Conservation (phyloP, 2,888 invertebrate genomes). For the Helicoverpa assulta region DNA sequence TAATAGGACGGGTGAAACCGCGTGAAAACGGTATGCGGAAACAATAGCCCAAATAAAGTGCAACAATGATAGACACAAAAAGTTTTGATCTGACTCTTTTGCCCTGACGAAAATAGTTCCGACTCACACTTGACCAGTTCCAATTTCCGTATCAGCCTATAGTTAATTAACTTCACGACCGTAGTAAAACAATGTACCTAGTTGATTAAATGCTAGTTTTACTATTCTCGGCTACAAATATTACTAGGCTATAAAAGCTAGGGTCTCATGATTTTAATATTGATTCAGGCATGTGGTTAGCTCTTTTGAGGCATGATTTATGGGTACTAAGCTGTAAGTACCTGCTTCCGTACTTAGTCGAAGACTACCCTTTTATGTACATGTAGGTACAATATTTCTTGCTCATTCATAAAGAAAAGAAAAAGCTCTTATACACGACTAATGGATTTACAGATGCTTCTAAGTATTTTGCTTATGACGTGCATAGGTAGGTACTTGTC, state of each 20-base stretch:
- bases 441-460: too few species aligned
- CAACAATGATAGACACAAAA: neutral
- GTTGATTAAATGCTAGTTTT: constrained; percentile 50
- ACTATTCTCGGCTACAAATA: constrained; percentile 24
- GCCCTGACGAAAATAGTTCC: constrained; percentile 2
- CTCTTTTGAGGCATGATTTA: constrained; percentile 44
- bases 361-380: neutral
- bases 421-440: too few species aligned
- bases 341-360: constrained; percentile 21
- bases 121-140: neutral
- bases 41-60: too few species aligned
- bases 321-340: constrained; percentile 14
- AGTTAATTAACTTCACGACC: constrained; percentile 33
- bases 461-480: too few species aligned
- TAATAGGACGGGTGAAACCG: too few species aligned
- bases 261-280: constrained; percentile 22
- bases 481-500: too few species aligned
- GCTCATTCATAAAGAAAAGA: too few species aligned
- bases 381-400: neutral
- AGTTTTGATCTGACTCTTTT: neutral
- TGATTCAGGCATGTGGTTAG: constrained; percentile 22
- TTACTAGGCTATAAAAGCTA: constrained; percentile 37
- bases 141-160: constrained; percentile 45
- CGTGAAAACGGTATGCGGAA: too few species aligned
- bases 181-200: constrained; percentile 45